Base-by-base conservation (phyloP, 2,113 vertebrate species). In the Leptobrachium ailaonicum region DNA sequence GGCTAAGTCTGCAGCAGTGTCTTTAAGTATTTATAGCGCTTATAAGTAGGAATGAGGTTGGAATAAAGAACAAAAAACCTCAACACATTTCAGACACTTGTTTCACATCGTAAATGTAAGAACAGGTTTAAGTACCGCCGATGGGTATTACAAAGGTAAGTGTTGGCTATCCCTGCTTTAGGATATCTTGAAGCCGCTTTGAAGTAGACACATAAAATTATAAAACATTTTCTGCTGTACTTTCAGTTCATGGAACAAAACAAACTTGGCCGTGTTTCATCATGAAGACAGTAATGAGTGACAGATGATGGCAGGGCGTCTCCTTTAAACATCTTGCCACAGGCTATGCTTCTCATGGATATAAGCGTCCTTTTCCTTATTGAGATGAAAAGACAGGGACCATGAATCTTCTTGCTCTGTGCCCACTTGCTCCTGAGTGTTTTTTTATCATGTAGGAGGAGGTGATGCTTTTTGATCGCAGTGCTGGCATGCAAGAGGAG, bases 351-450 rank as follows among this genome's bases (percentile, higher is more conserved):
- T 32, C 2, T 9, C 41, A 69, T 70, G 44, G 9, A 44, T 69
- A 41, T 43, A 40, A 60, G 53, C 41, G 2, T 20, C 6, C 47
- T 10, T 42, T 66, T 67, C 14, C 45, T 53, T 8, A n/a, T 8
- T n/a, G 41, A 12, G 50, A 68, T 69, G 53, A 77, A 58, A 7
- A 70, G 76, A 20, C 41, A 13, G 9, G 9, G 62, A 2, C 54
- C 11, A 50, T 70, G 76, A 77, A 62, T 77, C 56, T 77, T 45
- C 54, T 45, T 69, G 66, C 43, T 68, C 56, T 60, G 66, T 47
- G 32, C 53, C 11, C 50, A 47, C 53, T 11, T 73, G 50, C 53
- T 50, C 8, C 4, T 50, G 4, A 50, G 47, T 50, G 47, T 50
- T 50, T 50, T 8, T 8, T 50, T 50, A 50, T 5, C 47, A 43